Percentiles rank a stretch among this genome's conserved stretches.
These are phyloP conservation scores for Palythoa heliodiscus DNA, from an alignment of 92 coral and sea anemone genomes.

Conservation along the genomic window DNA sequence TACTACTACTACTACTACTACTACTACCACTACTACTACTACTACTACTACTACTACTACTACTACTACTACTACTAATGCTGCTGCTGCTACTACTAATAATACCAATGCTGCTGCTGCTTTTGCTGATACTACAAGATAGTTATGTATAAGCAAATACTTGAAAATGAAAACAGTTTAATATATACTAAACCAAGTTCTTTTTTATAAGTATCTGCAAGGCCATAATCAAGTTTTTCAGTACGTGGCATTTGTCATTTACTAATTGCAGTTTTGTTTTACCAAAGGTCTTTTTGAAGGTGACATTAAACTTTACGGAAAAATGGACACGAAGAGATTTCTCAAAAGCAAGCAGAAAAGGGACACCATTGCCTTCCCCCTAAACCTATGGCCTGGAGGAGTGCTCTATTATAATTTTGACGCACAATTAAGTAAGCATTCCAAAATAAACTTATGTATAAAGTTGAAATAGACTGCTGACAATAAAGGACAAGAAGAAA, in stretches of 20 bases:
- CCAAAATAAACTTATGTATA: not conserved
- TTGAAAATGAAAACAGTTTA: too few species aligned
- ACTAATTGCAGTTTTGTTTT: not conserved
- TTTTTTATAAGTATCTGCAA: not conserved
- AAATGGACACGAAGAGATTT: not conserved
- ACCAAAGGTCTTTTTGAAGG: slow-evolving; percentile 16
- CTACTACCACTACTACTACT: too few species aligned
- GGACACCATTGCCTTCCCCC: not conserved
- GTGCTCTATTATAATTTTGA: not conserved
- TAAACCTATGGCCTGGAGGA: not conserved
- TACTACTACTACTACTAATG: too few species aligned
- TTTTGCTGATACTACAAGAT: not conserved
- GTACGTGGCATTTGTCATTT: not conserved
- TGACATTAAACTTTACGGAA: not conserved
- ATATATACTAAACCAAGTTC: too few species aligned
- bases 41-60: too few species aligned
- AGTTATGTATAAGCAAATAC: not conserved
- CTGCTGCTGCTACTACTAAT: too few species aligned
- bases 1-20: too few species aligned
- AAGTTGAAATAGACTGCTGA: too few species aligned
- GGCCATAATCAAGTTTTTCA: not conserved
- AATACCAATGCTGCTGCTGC: too few species aligned
- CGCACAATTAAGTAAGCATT: not conserved
- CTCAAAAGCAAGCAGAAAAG: not conserved
- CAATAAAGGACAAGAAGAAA: too few species aligned